Base-by-base conservation (phyloP, 2,113 vertebrate species). In the Pituophis catenifer region DNA sequence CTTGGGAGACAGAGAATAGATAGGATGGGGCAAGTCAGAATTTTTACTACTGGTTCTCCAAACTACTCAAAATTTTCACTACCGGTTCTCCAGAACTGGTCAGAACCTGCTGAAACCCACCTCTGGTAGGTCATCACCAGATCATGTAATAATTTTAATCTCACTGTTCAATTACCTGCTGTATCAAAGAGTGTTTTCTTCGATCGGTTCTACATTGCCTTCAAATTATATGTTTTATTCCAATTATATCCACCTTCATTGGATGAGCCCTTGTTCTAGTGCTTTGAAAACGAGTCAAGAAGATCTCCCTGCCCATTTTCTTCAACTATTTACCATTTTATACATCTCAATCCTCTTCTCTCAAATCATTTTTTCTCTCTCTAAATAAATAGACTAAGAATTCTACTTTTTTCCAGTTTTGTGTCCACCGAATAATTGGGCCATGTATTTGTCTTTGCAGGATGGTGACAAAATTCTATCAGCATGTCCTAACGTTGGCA, bases 401-500 rank as follows among this genome's bases (percentile, higher is more conserved):
- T 33, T 33, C 65, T 75, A 33, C 65, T 75, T 15, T 13, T 53
- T 53, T 12, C 52, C 65, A 75, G 5, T n/a, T n/a, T n/a, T 75
- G 70, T 9, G 3, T 55, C 1, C 10, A 8, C 19, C 26, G 11
- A 13, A 38, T 12, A 17, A 26, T 91, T 24, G 5, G 12, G 48
- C 2, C 21, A 33, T 33, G 0, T 50, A n/a, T 2, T n/a, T 92
- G 54, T 91, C 6, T 59, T 58, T n/a, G 15, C 81, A 91, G 91
- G 15, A 48, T 50, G 75, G 38, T 91, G 55, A 50, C 91, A 8
- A 91, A 91, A 8, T 91, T 86, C 81, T 91, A 91, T 44, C 91
- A 91, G 55, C 81, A 91, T 50, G 55, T n/a, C 15, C 38, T 91
- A 24, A 17, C 81, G 10, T n/a, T 91, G 81, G 55, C 24, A 50